Base-by-base conservation (phyloP, 2,113 vertebrate species). In the Hoplias malabaricus region DNA sequence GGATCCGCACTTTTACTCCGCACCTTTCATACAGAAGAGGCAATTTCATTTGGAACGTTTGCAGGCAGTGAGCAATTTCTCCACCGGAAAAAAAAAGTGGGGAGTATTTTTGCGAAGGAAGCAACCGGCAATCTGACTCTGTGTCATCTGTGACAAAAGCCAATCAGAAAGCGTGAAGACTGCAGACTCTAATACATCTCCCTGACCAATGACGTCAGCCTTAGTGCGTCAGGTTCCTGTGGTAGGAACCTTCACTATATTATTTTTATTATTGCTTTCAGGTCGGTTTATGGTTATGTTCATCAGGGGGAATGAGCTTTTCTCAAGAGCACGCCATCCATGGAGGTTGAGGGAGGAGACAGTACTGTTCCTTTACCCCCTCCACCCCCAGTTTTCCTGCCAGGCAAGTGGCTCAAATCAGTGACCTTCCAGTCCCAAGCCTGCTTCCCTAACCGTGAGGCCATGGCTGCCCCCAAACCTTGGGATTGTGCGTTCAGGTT, bases 131-230 rank as follows among this genome's bases (percentile, higher is more conserved):
- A 57, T 70, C 71, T 34, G 27, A 25, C 70, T 62, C 27, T 36
- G 69, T 69, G 62, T 68, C 38, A 14, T 62, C 74, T 69, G 33
- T 78, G 75, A 74, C 75, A 63, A 78, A 78, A 68, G 40, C 50
- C 72, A 75, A 75, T 80, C 67, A 57, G 79, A 63, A 65, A 79
- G 61, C n/a, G 3, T 29, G 11, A 34, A 6, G 34, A 2, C 0
- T 6, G 19, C 69, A 50, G 27, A 61, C 46, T 72, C 42, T 65
- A 62, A 72, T 40, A 56, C 54, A 21, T 68, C 43, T 61, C 68
- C 57, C 76, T 63, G 33, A 21, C 57, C 56, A 53, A 23, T 57
- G 27, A 38, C 50, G 9, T 36, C 16, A 2, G 7, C 11, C 21
- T 9, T 19, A 36, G 57, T 16, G 13, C 6, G 14, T 2, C 16